Base-by-base conservation (phyloP, 2,888 invertebrate species). In the Mechanitis mazaeus region DNA sequence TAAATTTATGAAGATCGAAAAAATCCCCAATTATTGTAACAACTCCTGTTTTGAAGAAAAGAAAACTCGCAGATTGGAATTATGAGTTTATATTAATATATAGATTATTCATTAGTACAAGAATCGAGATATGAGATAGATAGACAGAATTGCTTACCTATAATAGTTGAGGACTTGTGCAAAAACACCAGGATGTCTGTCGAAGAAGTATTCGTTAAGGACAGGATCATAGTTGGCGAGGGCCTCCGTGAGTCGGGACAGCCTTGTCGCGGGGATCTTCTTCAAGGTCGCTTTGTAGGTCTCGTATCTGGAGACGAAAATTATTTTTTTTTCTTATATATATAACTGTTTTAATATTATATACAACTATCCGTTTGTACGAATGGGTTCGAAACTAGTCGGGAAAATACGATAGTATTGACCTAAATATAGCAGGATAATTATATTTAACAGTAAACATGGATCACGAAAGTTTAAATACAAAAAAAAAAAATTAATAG, bases 131-230 rank as follows among this genome's bases (percentile, higher is more conserved):
- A 28, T 7, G 3, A 28, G 47, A 28, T 20, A 20, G 20, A 20
- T 20, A 20, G 20, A 20, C 31, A 31, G 11, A 11, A 31, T 3
- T 31, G 46, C 45, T 65, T 77, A 93, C 93, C 93, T 92, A 88
- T 96, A 96, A 82, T 96, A 96, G 85, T 96, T 96, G 72, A 97
- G 92, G 71, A 95, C 95, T 85, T 96, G 96, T 35, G 95, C 95
- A 81, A 96, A 96, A 20, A 97, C 96, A n/a, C 96, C 96, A 4
- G 96, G 96, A 87, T 96, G 96, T 56, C 95, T 87, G 84, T 78
- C 78, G 81, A 96, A 96, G 89, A 95, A 95, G 85, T 96, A 97
- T 84, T 97, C 96, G 84, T 97, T 96, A 72, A 96, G 92, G 56
- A 96, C 93, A 3, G 96, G 95, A 87, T 97, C 96, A 85, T 96